Evolutionary conservation across 37 sponge, comb jelly and placozoan species (phyloP).

Genomic region (Spongilla lacustris): DNA sequence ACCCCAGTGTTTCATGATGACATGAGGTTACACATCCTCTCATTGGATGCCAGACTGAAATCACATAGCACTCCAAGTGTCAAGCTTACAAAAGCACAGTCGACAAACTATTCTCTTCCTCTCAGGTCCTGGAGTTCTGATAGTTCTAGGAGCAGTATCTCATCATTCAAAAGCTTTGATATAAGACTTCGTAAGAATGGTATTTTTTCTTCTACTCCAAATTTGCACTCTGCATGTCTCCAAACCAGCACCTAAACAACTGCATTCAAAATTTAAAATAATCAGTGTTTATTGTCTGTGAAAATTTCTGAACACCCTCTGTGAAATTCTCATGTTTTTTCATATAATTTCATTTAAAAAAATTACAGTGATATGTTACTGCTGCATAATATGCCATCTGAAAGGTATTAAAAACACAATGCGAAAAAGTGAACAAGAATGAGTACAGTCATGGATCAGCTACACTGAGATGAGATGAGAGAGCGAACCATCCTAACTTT

Average conservation of each 20-base stretch:
- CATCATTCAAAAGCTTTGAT: constrained; percentile 15
- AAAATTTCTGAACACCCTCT: no score
- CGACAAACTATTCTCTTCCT: constrained; percentile 10
- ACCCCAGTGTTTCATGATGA: neutral
- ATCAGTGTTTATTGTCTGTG: neutral
- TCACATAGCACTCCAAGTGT: neutral
- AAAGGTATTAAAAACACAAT: neutral
- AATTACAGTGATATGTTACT: neutral
- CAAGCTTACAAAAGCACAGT: neutral
- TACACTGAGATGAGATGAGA: constrained; percentile 18
- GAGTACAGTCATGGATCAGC: neutral
- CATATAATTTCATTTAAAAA: neutral
- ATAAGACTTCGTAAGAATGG: neutral
- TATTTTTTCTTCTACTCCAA: constrained; percentile 21
- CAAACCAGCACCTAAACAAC: neutral
- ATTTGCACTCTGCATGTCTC: neutral
- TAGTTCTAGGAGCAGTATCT: neutral
- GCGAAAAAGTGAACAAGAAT: neutral
- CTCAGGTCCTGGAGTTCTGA: constrained; percentile 7
- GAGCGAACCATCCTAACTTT: constrained; percentile 24
- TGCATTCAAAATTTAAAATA: neutral
- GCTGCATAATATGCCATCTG: neutral
- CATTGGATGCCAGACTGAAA: no score
- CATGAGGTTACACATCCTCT: neutral
- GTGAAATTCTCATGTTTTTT: neutral